A percentile compares a stretch with the other conserved stretches of the same genome.
Evolutionary conservation across 2,113 vertebrate genomes (phyloP).

Genomic region (Phaethon lepturus): DNA sequence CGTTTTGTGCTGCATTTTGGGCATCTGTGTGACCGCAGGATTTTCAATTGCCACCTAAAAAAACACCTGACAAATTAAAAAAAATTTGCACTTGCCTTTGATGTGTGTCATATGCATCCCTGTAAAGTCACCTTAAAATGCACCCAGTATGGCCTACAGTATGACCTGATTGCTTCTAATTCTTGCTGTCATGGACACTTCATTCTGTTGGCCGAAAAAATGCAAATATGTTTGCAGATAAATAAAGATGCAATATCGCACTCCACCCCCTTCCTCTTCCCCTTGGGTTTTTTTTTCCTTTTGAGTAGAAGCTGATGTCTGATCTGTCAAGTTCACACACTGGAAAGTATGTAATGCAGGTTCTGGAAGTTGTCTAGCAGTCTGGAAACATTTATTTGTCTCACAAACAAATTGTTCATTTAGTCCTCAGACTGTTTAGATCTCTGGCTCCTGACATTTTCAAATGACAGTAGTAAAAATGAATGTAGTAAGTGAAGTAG

Average conservation of each 20-base stretch:
- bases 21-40: accelerated
- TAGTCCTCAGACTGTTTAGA: not conserved
- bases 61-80: accelerated
- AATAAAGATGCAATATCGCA: not conserved
- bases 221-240: not conserved
- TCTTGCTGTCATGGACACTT: not conserved
- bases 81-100: not conserved
- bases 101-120: not conserved
- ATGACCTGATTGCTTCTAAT: not conserved
- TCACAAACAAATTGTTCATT: not conserved
- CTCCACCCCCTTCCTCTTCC: not conserved
- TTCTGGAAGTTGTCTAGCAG: not conserved
- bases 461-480: not conserved
- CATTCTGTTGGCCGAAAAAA: not conserved
- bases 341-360: not conserved
- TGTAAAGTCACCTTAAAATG: accelerated
- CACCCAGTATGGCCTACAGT: not conserved
- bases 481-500: not conserved
- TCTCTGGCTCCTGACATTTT: conserved; percentile 4
- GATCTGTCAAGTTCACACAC: not conserved
- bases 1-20: not conserved
- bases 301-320: not conserved
- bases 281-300: not conserved
- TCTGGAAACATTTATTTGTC: not conserved
- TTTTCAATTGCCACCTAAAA: not conserved